These are phyloP conservation scores for Leucophora obtusa DNA, from an alignment of 2,888 invertebrate genomes.

Conservation along the genomic window DNA sequence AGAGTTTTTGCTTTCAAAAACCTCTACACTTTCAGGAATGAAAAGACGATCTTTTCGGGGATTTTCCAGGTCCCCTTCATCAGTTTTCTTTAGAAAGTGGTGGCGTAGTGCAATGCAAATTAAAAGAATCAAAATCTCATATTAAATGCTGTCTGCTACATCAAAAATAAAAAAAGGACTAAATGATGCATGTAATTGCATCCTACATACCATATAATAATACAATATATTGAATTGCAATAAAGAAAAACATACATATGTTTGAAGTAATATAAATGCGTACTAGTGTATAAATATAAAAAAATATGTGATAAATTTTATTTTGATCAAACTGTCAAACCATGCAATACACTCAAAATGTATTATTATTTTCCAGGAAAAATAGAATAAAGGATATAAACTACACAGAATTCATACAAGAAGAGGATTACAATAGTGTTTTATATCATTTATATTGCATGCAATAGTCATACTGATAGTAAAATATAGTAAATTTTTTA, in stretches of 20 bases:
- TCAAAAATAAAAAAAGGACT: not conserved
- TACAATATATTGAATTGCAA: constrained; percentile 7
- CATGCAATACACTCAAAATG: constrained; percentile 11
- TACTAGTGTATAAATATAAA: constrained; percentile 7
- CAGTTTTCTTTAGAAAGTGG: too few relatives aligned
- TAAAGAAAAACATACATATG: not conserved
- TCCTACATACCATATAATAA: not conserved
- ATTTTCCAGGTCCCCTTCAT: too few relatives aligned
- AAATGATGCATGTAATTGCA: constrained; percentile 8
- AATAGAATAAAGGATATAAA: constrained; percentile 12
- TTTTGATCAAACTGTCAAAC: constrained; percentile 57
- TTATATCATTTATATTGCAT: constrained; percentile 43
- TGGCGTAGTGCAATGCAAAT: too few relatives aligned
- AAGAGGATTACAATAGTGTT: constrained; percentile 38
- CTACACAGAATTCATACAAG: not conserved
- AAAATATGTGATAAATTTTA: constrained; percentile 57
- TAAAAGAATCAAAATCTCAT: too few relatives aligned
- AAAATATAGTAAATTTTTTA: constrained; percentile 47
- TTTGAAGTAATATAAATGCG: constrained; percentile 4
- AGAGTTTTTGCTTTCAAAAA: too few relatives aligned
- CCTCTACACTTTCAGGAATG: too few relatives aligned
- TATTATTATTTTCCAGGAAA: constrained; percentile 21
- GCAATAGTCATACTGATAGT: constrained; percentile 19
- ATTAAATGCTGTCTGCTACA: too few relatives aligned
- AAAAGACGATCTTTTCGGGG: too few relatives aligned